phyloP scores from a whole-genome alignment of 2,797 vertebrate species.

The Mus minutoides region DNA sequence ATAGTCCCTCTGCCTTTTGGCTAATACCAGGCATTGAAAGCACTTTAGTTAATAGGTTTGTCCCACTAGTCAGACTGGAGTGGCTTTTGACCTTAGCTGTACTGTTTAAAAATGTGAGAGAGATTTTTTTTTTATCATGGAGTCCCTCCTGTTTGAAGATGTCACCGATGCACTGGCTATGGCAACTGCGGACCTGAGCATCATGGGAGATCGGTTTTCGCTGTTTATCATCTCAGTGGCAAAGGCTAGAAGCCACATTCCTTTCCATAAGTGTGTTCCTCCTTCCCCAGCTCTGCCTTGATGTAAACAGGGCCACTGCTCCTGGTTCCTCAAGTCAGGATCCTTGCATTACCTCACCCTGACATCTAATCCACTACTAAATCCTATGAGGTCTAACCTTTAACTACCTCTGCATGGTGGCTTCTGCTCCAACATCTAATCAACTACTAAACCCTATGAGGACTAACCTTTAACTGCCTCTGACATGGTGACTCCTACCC shows the following conservation, averaged over 20 bases:
- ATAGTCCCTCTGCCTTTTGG: neutral
- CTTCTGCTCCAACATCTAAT: neutral
- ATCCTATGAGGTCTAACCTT: neutral
- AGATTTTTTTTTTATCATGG: neutral
- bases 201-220: neutral
- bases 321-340: neutral
- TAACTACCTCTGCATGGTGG: neutral
- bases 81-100: neutral
- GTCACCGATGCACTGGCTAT: neutral
- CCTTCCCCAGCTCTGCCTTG: neutral
- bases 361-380: neutral
- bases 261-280: neutral
- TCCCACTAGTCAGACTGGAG: neutral
- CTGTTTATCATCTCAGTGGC: neutral
- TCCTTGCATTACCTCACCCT: neutral
- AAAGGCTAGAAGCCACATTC: neutral
- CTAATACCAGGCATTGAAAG: neutral
- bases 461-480: neutral
- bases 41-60: neutral
- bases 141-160: neutral
- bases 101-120: slow-evolving; percentile 27
- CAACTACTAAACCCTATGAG: neutral
- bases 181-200: neutral
- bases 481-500: neutral
- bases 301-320: neutral